phyloP scores from a whole-genome alignment of 1,140 invertebrate genomes.

The Bathynomus jamesi region DNA sequence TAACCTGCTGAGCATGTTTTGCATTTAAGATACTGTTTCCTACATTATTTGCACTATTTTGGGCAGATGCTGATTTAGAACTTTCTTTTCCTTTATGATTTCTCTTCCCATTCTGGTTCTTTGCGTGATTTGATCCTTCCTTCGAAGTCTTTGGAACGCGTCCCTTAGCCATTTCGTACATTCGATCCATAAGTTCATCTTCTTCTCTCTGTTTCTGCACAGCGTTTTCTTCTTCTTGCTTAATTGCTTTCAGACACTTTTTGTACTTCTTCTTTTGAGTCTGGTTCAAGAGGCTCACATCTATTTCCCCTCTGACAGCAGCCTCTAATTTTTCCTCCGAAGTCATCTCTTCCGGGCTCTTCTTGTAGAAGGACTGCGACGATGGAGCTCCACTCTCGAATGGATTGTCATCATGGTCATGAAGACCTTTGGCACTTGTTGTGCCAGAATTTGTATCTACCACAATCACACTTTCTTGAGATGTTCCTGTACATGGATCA shows the following conservation, averaged over 20 bases:
- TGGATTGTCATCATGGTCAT: too few species aligned
- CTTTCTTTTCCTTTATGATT: too few species aligned
- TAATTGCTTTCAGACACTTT: conserved; percentile 22
- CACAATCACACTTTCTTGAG: conserved; percentile 27
- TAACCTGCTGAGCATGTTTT: not conserved
- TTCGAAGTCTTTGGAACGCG: not conserved
- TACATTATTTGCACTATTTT: conserved; percentile 12
- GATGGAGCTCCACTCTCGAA: too few species aligned
- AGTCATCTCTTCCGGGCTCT: conserved; percentile 14
- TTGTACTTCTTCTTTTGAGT: conserved; percentile 35
- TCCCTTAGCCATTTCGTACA: conserved; percentile 31
- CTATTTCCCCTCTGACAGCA: conserved; percentile 27
- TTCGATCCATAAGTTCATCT: conserved; percentile 36
- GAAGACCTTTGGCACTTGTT: too few species aligned
- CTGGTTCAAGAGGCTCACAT: conserved; percentile 28
- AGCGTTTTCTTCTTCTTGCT: conserved; percentile 22
- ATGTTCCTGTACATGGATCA: not conserved
- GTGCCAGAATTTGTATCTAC: conserved; percentile 4
- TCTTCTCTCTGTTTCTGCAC: conserved; percentile 28
- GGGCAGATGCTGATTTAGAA: conserved; percentile 6
- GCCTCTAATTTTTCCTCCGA: conserved; percentile 31
- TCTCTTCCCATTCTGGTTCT: conserved; percentile 7
- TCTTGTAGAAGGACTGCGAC: too few species aligned
- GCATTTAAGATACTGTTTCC: too few species aligned
- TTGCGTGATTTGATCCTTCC: not conserved